Evolutionary conservation across 2,797 vertebrate genomes (phyloP).

Genomic region (Anas capensis): DNA sequence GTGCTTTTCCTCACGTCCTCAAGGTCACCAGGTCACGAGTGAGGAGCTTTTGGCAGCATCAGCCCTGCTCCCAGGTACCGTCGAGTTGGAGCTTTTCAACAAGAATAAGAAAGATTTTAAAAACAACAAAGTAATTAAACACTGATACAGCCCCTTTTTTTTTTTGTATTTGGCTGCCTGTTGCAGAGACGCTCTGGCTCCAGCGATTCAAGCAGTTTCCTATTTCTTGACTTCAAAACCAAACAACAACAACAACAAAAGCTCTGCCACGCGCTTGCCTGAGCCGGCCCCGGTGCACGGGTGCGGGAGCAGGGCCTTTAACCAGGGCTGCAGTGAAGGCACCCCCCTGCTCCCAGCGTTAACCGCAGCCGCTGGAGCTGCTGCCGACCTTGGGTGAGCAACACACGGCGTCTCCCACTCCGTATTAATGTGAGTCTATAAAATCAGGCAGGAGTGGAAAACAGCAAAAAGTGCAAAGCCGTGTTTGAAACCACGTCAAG

Average conservation of each 20-base stretch:
- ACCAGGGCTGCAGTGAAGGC: background rate
- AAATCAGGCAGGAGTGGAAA: background rate
- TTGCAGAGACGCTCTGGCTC: slow-evolving; percentile 49
- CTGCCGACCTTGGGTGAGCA: fast-evolving
- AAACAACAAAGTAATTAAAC: slow-evolving; percentile 49
- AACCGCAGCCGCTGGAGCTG: fast-evolving
- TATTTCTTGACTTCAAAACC: slow-evolving; percentile 59
- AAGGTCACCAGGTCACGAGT: background rate
- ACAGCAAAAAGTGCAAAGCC: background rate
- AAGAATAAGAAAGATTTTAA: background rate
- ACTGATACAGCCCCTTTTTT: background rate
- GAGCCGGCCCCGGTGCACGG: background rate
- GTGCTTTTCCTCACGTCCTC: background rate
- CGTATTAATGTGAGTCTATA: background rate
- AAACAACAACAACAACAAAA: background rate
- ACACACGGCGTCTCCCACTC: background rate
- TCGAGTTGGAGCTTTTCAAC: background rate
- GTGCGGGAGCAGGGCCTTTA: background rate
- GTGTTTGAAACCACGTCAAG: background rate
- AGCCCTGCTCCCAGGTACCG: background rate
- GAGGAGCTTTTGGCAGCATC: background rate
- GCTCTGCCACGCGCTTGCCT: background rate
- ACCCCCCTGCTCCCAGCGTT: background rate
- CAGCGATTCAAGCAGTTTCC: slow-evolving; percentile 54
- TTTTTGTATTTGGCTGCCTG: background rate